A percentile compares a stretch with the other conserved stretches of the same genome.
phyloP scores from a whole-genome alignment of 1,140 invertebrate genomes.

The Chrysopa pallens region DNA sequence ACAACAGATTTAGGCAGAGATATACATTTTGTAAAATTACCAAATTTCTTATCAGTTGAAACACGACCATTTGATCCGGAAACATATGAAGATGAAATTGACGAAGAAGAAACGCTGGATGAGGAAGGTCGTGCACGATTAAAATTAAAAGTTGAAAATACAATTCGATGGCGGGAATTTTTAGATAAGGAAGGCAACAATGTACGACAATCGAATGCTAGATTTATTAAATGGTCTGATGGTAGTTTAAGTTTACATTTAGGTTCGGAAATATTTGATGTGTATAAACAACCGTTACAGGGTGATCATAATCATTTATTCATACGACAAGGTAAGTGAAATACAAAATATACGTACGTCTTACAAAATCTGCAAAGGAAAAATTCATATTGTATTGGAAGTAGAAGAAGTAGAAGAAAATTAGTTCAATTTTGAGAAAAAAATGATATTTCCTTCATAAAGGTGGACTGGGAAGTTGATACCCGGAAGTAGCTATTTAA shows the following conservation, averaged over 20 bases:
- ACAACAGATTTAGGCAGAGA: constrained; percentile 78
- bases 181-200: constrained; percentile 72
- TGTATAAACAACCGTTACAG: constrained; percentile 81
- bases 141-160: constrained; percentile 93
- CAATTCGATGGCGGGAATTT: constrained; percentile 84
- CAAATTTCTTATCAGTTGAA: constrained; percentile 84
- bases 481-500: too few species aligned
- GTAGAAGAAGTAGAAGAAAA: too few species aligned
- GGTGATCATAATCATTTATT: constrained; percentile 91
- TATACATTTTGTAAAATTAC: constrained; percentile 87
- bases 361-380: too few species aligned
- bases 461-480: too few species aligned
- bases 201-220: constrained; percentile 84
- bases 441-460: too few species aligned
- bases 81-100: constrained; percentile 97
- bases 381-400: too few species aligned
- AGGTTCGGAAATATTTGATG: constrained; percentile 94
- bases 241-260: constrained; percentile 95
- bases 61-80: constrained; percentile 86
- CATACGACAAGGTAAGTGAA: constrained; percentile 5
- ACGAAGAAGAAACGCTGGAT: constrained; percentile 94
- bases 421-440: too few species aligned
- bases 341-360: too few species aligned
- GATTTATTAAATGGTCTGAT: constrained; percentile 94
- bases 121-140: constrained; percentile 90